These are phyloP conservation scores for Cheilosia impressa DNA, from an alignment of 2,888 invertebrate genomes.

Conservation along the genomic window DNA sequence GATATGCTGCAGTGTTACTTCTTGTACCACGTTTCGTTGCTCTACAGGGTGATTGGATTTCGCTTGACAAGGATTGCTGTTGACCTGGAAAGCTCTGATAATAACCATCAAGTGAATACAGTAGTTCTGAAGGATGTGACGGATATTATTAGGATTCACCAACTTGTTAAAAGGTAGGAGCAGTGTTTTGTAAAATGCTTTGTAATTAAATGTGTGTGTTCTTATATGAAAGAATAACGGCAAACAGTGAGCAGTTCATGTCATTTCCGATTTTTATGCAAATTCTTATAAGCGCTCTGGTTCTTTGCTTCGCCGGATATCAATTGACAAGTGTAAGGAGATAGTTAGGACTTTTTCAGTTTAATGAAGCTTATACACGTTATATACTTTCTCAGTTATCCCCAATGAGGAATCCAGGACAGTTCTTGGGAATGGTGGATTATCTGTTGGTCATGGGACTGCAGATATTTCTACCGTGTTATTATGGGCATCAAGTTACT, in stretches of 20 bases:
- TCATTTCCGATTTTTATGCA: slow-evolving; percentile 78
- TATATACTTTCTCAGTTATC: slow-evolving; percentile 35
- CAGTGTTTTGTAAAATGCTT: not conserved
- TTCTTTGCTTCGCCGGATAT: slow-evolving; percentile 79
- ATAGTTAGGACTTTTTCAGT: not conserved
- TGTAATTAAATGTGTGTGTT: too few species aligned
- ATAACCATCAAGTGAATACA: not conserved
- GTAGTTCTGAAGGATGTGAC: slow-evolving; percentile 6
- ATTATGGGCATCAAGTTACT: slow-evolving; percentile 80
- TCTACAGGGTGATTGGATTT: slow-evolving; percentile 77
- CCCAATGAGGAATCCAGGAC: slow-evolving; percentile 16
- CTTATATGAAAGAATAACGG: slow-evolving; percentile 26
- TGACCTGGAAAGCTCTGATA: too few species aligned
- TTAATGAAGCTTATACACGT: not conserved
- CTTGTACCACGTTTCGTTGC: slow-evolving; percentile 78
- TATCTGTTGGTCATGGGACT: slow-evolving; percentile 79
- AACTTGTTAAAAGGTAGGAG: slow-evolving; percentile 37
- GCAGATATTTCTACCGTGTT: slow-evolving; percentile 81
- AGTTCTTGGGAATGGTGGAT: slow-evolving; percentile 74
- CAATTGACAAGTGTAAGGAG: slow-evolving; percentile 76
- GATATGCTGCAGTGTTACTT: slow-evolving; percentile 79
- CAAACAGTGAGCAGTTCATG: slow-evolving; percentile 53
- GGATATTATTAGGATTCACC: too few species aligned
- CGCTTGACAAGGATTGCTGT: slow-evolving; percentile 74
- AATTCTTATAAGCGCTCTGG: slow-evolving; percentile 78